Percentiles rank a stretch among this genome's conserved stretches.
Evolutionary conservation across 2,797 vertebrate genomes (phyloP).

Genomic region (Xenops minutus): DNA sequence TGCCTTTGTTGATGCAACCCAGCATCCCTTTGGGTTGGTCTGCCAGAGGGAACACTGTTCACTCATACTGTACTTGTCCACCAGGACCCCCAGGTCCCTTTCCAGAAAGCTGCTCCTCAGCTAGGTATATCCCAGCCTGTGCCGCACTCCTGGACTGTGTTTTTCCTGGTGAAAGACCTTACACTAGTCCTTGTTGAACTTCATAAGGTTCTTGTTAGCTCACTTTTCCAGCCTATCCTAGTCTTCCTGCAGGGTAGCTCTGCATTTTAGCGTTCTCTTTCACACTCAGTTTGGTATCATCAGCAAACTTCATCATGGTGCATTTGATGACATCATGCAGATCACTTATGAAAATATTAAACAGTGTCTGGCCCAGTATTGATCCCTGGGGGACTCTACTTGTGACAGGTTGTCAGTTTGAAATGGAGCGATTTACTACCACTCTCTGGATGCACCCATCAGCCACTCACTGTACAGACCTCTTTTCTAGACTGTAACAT

Average conservation of each 20-base stretch:
- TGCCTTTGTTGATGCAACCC: neutral
- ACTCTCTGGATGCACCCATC: neutral
- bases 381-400: neutral
- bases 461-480: neutral
- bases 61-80: accelerated
- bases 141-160: neutral
- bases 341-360: neutral
- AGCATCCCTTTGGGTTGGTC: neutral
- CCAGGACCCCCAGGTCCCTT: neutral
- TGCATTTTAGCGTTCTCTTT: neutral
- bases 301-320: neutral
- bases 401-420: neutral
- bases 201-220: neutral
- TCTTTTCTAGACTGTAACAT: neutral
- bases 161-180: neutral
- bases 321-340: neutral
- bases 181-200: neutral
- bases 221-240: neutral
- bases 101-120: neutral
- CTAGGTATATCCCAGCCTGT: neutral
- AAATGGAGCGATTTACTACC: neutral
- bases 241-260: neutral
- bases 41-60: neutral
- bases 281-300: neutral
- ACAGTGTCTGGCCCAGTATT: neutral